Conservation (phyloP, 30 jellyfish, hydroid and myxozoan species). For the Aurelia sp. region DNA sequence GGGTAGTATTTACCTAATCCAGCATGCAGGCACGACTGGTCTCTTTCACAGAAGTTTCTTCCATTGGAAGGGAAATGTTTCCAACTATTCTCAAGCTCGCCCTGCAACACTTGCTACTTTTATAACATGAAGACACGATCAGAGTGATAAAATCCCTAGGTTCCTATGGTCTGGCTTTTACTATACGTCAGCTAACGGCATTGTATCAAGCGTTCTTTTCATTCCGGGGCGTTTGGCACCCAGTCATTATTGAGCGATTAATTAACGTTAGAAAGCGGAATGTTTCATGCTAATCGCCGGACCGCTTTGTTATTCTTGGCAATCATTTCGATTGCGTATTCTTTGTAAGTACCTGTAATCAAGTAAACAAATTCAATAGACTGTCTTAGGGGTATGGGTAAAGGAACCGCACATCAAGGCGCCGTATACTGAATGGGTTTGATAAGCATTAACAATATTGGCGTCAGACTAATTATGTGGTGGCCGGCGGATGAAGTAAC, state of each 20-base stretch:
- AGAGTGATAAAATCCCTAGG: too few species aligned
- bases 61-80: too few species aligned
- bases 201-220: neutral
- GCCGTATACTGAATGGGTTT: conserved; percentile 31
- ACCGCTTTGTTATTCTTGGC: conserved; percentile 28
- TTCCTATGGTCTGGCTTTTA: too few species aligned
- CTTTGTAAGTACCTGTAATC: conserved; percentile 22
- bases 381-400: conserved; percentile 15
- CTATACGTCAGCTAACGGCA: neutral
- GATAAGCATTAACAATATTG: conserved; percentile 42
- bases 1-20: too few species aligned
- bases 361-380: conserved; percentile 15
- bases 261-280: conserved; percentile 28
- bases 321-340: conserved; percentile 6
- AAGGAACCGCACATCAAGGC: conserved; percentile 65
- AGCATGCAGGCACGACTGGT: too few species aligned
- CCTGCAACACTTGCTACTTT: too few species aligned
- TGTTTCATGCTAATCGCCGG: conserved; percentile 11
- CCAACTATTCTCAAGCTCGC: too few species aligned
- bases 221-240: conserved; percentile 48
- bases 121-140: too few species aligned
- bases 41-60: too few species aligned
- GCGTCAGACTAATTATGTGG: conserved; percentile 59
- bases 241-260: neutral
- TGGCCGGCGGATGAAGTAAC: conserved; percentile 1